These are phyloP conservation scores for Catagonus wagneri DNA, from an alignment of 2,113 vertebrate genomes.

Conservation along the genomic window DNA sequence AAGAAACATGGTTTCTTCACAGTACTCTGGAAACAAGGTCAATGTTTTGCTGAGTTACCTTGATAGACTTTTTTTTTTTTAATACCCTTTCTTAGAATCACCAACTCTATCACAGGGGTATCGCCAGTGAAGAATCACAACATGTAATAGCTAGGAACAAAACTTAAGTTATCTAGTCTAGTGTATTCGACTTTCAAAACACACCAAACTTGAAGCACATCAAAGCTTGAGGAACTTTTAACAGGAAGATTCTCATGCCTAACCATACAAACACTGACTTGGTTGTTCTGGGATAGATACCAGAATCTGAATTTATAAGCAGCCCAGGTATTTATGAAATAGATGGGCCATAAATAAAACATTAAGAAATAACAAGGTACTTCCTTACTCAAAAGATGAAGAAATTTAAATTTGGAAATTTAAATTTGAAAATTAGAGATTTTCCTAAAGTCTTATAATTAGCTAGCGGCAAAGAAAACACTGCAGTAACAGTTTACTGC, in stretches of 20 bases:
- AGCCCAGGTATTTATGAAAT: not conserved
- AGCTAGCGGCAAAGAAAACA: conserved; percentile 3
- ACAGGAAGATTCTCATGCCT: not conserved
- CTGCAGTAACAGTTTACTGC: not conserved
- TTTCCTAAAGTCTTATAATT: conserved; percentile 21
- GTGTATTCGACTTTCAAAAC: not conserved
- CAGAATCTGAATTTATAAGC: conserved; percentile 14
- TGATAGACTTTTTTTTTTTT: not conserved
- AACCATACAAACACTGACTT: not conserved
- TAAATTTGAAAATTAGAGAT: conserved; percentile 6
- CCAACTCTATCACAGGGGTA: not conserved
- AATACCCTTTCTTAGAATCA: conserved; percentile 23
- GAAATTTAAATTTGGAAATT: conserved; percentile 2
- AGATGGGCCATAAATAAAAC: not conserved
- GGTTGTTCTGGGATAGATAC: not conserved
- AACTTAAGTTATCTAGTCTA: not conserved
- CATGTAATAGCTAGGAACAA: not conserved
- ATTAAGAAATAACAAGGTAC: conserved; percentile 6
- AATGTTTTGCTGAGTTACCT: conserved; percentile 36
- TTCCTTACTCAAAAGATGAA: not conserved
- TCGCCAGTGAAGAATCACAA: not conserved
- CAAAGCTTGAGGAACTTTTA: conserved; percentile 38
- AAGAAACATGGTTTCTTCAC: conserved; percentile 24
- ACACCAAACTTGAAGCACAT: not conserved
- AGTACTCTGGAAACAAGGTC: conserved; percentile 15